Evolutionary conservation across 1,140 invertebrate genomes (phyloP), one percentile per base, ranked within the genome.

Genomic region (Triops cancriformis): DNA sequence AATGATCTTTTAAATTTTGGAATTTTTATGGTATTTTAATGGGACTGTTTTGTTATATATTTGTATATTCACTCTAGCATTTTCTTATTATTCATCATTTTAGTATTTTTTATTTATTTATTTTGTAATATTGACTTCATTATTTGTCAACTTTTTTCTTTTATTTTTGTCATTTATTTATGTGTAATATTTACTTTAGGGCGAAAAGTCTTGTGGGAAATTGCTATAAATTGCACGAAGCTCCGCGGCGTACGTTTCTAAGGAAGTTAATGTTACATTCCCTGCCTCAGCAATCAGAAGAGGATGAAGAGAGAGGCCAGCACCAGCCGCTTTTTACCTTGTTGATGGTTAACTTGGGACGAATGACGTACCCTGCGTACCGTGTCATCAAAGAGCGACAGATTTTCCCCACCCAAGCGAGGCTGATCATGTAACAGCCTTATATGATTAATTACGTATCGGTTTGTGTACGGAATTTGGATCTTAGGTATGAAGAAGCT

Each of bases 341-440:
- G 79, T 81, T 88, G n/a, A 82, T 85, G 81, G 84, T 85, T 5
- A 86, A 88, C 78, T 83, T 85, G 43, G 87, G 87, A 5, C 82
- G 85, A 78, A 81, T 87, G 76, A 82, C 82, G 41, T 88, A 86
- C 81, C 87, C 87, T 26, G 72, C 77, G 0, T 88, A 85, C 80
- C 84, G 79, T 9, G 83, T 86, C n/a, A 83, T 82, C 41, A 86
- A 84, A 81, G 77, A 82, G 26, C 82, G 79, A 18, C 74, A 80
- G 14, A 84, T 88, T 27, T 88, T 87, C 81, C 42, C 75, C 26
- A 80, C 80, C 31, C 82, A 86, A 79, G 82, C 86, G 18, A 83
- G 85, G 76, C 80, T 89, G 6, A 80, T 88, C 12, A 72, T 75
- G 79, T 81, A 79, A 76, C n/a, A 37, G 26, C 76, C 45, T 77